Evolutionary conservation across 2,888 invertebrate species (phyloP).

Genomic region (Hydrotaea diabolus): DNA sequence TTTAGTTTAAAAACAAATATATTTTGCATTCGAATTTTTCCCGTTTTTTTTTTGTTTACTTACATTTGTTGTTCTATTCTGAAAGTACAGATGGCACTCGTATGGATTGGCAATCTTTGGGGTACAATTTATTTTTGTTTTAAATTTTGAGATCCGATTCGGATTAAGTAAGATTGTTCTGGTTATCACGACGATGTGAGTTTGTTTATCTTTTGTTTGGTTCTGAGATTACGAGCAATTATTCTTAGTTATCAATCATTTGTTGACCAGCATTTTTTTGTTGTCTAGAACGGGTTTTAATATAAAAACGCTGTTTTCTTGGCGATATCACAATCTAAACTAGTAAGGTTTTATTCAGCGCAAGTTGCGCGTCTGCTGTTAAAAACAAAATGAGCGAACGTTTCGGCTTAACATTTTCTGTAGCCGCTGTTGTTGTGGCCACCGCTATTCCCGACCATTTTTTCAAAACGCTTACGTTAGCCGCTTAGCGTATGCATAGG

Average conservation of each 20-base stretch:
- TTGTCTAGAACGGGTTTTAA: slow-evolving; percentile 9
- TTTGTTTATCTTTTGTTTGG: slow-evolving; percentile 10
- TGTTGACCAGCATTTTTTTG: not conserved
- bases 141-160: not conserved
- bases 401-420: slow-evolving; percentile 43
- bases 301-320: slow-evolving; percentile 42
- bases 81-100: not conserved
- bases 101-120: not conserved
- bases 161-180: not conserved
- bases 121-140: not conserved
- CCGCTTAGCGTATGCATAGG: not conserved
- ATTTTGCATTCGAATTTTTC: not conserved
- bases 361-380: slow-evolving; percentile 39
- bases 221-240: not conserved
- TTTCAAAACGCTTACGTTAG: not conserved
- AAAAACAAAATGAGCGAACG: slow-evolving; percentile 37
- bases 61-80: not conserved
- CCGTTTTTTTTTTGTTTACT: not conserved
- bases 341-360: slow-evolving; percentile 49
- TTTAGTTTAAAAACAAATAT: not conserved
- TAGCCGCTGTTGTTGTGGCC: not conserved
- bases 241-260: not conserved
- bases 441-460: not conserved
- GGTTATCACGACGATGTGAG: not conserved
- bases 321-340: slow-evolving; percentile 54